Base-by-base conservation (phyloP, 2,113 vertebrate genomes). In the Cariama cristata region DNA sequence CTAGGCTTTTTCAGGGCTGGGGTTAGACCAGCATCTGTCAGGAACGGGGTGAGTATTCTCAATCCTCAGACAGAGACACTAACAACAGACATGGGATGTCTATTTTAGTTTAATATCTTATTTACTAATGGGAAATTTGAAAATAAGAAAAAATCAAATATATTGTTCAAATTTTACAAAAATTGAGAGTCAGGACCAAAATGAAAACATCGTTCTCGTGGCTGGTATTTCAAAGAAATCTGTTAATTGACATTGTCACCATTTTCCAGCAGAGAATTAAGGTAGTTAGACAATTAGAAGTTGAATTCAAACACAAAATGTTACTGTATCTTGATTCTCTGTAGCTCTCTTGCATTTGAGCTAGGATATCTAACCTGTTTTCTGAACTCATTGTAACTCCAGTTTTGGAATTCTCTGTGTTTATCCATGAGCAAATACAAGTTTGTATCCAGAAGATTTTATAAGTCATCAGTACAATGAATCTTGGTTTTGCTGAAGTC, bases 81-180 rank as follows among this genome's bases (percentile, higher is more conserved):
- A 71, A 33, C 26, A 83, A 53, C 0, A 0, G 2, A 32, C 17
- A 24, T 40, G 9, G 19, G 28, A 35, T 35, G 3, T 52, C 32
- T 86, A 24, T 55, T 94, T 88, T 50, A 59, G 24, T 63, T 27
- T 63, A 67, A n/a, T 81, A 45, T 15, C 24, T 64, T 86, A 23
- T 52, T 86, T 88, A 21, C 30, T 44, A 68, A 35, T 30, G 23
- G 53, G 18, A 86, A 86, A 82, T 75, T 11, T 63, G 17, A 63
- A 59, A 67, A 49, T 67, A 63, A 88, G n/a, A 71, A 82, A 88
- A 88, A 79, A 27, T 53, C 30, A 71, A 85, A 72, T 53, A 27
- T 11, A 24, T 79, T 24, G 16, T 49, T 53, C 18, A 62, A 52
- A 69, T 56, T 77, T 66, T 32, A 55, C 20, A 71, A 40, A 32